Base-by-base conservation (phyloP, 2,113 vertebrate species). In the Potamarius usumacintae region DNA sequence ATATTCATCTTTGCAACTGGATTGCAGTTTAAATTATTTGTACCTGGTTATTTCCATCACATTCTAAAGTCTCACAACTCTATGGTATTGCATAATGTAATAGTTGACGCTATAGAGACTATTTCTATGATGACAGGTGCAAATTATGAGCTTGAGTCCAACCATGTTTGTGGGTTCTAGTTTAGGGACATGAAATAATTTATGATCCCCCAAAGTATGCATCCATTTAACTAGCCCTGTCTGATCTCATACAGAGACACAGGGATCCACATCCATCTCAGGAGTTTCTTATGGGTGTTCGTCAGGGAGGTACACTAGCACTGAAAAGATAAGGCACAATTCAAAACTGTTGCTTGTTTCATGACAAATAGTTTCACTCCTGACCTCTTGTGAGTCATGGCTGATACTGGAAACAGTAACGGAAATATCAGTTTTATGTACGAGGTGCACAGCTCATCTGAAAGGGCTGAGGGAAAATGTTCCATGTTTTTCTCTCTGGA, bases 401-500 rank as follows among this genome's bases (percentile, higher is more conserved):
- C 52, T 84, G 34, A 91, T 91, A 90, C 91, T 93, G 93, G 92
- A 93, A 93, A 91, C 77, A 91, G 52, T 86, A 87, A 87, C 90
- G 91, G 91, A 93, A 94, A 92, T 86, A 90, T 92, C 91, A 90
- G 84, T 85, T 84, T 91, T 90, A 67, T 90, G 88, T 89, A 90
- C 89, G 88, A 87, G 62, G 65, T 86, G 89, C 71, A 85, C 72
- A 83, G 63, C 88, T 93, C 77, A 88, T 90, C 86, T 90, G 89
- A 77, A 89, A 84, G 76, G 83, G 87, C 83, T 87, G 79, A 78
- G 85, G 65, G 91, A 92, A 92, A 93, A 88, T 65, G 60, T 83
- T 86, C 25, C 63, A 85, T 93, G 91, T 94, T 94, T 91, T 94
- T 91, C 90, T 93, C 91, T 89, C 91, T 91, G 90, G 91, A 50